Base-by-base conservation (phyloP, 1,140 invertebrate species). In the Pseudomyrmex sp. region DNA sequence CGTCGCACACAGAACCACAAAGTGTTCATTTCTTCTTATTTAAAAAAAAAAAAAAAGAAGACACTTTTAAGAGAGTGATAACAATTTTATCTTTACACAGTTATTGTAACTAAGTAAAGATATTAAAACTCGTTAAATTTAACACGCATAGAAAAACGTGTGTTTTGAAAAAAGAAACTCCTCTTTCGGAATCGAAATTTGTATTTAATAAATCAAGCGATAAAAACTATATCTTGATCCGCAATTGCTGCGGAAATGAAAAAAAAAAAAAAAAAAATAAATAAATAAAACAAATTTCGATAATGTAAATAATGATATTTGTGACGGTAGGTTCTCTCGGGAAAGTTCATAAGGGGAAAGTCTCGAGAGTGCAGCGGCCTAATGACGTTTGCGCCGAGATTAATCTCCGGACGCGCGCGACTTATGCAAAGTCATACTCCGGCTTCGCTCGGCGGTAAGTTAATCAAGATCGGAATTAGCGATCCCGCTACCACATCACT, bases 381-480 rank as follows among this genome's bases (percentile, higher is more conserved):
- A 80, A 80, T n/a, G 76, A 80, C 66, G 46, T 61, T 80, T 70
- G 54, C 66, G 54, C 76, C 56, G 66, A 80, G 76, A 80, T 80
- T 80, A 80, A 80, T 80, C 66, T 72, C 66, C 54, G 76, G 66
- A 70, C 54, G 76, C 20, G 65, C 76, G 66, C 76, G 66, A 80
- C 66, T 80, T 80, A 80, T 46, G 76, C 76, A 72, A 80, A 80
- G 76, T 80, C 76, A 68, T 80, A 80, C 66, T 80, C 54, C 20
- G 66, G 50, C 76, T 80, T 80, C 66, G 54, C 66, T 12, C 65
- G 20, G 44, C 35, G 18, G 65, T 59, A 72, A 70, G 56, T 80
- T 80, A 80, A 80, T 80, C 66, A 80, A 80, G 76, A 80, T 80
- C 65, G 52, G 54, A 80, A 80, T 80, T 70, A 79, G 66, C 58